Evolutionary conservation across 53 echinoderm and acorn worm genomes (phyloP), one percentile per base, ranked within the genome.

Genomic region (Arbacia lixula): DNA sequence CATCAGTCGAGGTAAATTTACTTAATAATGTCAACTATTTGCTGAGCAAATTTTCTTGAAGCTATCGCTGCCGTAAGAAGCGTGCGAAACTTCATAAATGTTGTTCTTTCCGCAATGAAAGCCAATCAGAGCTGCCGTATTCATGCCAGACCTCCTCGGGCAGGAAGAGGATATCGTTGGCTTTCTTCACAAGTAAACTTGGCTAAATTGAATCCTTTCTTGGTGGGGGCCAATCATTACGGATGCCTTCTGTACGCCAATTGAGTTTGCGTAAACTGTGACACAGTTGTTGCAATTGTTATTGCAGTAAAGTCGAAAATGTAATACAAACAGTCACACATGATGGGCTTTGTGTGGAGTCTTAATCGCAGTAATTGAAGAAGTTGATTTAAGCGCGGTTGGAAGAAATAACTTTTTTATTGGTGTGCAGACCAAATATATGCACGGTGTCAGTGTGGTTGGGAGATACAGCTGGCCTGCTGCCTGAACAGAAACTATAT

Each of bases 11-110:
- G 5, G 74, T 34, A 74, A 74, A 74, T 74, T 74, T 74, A 74
- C 74, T 31, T 53, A 74, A 74, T 53, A 43, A 74, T 20, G 74
- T 52, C 74, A 74, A 74, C 53, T 74, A 74, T 74, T 74, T 50
- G 74, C 74, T 16, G 49, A 74, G 74, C 31, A 74, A 74, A 74
- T 53, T 74, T 52, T 74, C 74, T 31, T 32, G 49, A 51, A 20
- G 53, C 51, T n/a, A 32, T 74, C 34, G 42, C 6, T 32, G 6
- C 74, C 10, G 10, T 74, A 20, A 2, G 69, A 21, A 43, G 74
- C 35, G 54, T 74, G 74, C 53, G 53, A 77, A 77, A 36, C 77
- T 77, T 77, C 40, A 58, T 39, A 77, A 77, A 77, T 77, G 77
- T 77, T 77, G 49, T 77, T 77, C 77, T 77, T 77, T 56, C 58